Evolutionary conservation across 2,888 invertebrate genomes (phyloP), one percentile per base, ranked within the genome.

Genomic region (Orgyia antiqua): DNA sequence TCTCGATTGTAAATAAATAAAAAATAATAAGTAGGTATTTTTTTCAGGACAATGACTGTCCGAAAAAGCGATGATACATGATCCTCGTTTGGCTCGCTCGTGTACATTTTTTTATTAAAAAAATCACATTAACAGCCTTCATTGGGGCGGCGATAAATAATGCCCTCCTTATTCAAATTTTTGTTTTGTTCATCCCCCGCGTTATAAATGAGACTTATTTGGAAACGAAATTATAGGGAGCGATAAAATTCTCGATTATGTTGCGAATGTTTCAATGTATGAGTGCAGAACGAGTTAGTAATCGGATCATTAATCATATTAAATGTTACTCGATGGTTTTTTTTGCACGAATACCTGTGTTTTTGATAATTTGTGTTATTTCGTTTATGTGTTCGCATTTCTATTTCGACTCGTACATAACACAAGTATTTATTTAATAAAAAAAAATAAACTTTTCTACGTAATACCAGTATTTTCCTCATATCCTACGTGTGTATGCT

Each of bases 81-180:
- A 78, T 79, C 77, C 82, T 78, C 82, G 83, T 82, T 82, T 77
- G 75, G 80, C 69, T 67, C 70, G 75, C 58, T 69, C 71, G 75
- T 75, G 72, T 79, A 73, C 51, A 54, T 69, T 79, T 72, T 82
- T 24, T 24, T 24, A 13, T 77, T 79, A 84, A 84, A 84, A 84
- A 84, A 84, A 84, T 86, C 86, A 84, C 83, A 86, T 86, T 86
- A 86, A 83, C 86, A 77, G 73, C 82, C 80, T 83, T 84, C 84
- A 84, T 84, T 84, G 83, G 86, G 82, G 80, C 82, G 80, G 83
- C 68, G 78, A 86, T 86, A 86, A 86, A 86, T 84, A 83, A 84
- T 84, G 83, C 75, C 65, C 82, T 86, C 83, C 84, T 86, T 86
- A 86, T 86, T 84, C 84, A 86, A 86, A 79, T 84, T 84, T 83